A percentile compares a stretch with the other conserved stretches of the same genome.
phyloP scores from a whole-genome alignment of 2,113 vertebrate genomes.

The Opisthocomus hoazin region DNA sequence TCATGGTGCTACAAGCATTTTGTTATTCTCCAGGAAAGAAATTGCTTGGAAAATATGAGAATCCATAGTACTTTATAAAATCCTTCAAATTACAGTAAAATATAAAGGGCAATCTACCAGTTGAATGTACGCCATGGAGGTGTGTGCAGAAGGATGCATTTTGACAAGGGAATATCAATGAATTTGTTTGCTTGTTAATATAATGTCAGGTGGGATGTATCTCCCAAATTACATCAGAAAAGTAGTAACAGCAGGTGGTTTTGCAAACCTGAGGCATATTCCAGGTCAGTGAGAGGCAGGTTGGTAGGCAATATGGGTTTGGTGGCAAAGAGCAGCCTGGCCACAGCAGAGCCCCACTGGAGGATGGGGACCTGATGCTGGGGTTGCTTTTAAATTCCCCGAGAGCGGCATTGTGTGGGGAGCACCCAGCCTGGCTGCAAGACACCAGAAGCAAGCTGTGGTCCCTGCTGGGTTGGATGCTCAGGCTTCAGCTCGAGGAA shows the following conservation, averaged over 20 bases:
- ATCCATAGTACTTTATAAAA: background rate
- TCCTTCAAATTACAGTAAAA: background rate
- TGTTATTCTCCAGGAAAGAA: background rate
- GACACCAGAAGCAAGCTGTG: background rate
- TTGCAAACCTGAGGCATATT: background rate
- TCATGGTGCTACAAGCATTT: background rate
- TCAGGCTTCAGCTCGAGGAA: background rate
- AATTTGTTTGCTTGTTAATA: background rate
- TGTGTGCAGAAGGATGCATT: background rate
- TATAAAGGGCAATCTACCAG: background rate
- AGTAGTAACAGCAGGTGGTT: background rate
- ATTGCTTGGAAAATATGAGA: background rate
- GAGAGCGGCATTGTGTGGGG: rapidly evolving
- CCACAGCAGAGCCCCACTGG: background rate
- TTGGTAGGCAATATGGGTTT: background rate
- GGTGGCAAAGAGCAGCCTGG: background rate
- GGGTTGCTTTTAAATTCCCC: background rate
- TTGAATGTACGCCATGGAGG: background rate
- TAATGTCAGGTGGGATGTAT: background rate
- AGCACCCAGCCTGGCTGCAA: background rate
- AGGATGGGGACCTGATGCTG: background rate
- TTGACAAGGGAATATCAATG: background rate
- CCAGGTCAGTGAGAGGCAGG: background rate
- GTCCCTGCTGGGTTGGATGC: background rate
- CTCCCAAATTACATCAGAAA: background rate